phyloP scores from a whole-genome alignment of 2,888 invertebrate genomes.

The Lasioglossum lativentre region DNA sequence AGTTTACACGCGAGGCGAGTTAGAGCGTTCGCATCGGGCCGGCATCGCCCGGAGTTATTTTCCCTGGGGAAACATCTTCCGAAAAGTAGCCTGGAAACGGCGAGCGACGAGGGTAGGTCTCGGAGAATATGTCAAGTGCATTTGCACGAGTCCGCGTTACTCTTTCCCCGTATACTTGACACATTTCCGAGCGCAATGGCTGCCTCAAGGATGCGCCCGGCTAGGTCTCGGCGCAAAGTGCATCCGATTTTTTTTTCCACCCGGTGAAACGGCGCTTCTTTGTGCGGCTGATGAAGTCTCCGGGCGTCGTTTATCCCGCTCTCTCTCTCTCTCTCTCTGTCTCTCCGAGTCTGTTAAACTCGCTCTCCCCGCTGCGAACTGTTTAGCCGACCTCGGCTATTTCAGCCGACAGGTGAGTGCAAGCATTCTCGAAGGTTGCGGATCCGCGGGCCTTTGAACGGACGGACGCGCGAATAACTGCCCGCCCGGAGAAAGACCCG shows the following conservation, averaged over 20 bases:
- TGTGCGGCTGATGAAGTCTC: conserved; percentile 36
- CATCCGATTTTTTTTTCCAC: conserved; percentile 24
- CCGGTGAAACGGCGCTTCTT: conserved; percentile 20
- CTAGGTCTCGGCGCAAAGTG: neutral
- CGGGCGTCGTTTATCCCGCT: conserved; percentile 9
- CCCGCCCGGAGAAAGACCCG: neutral
- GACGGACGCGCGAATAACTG: neutral
- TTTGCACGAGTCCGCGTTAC: conserved; percentile 12
- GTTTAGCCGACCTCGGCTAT: conserved; percentile 24
- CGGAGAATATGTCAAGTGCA: conserved; percentile 1
- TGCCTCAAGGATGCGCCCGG: conserved; percentile 15
- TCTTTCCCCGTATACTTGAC: conserved; percentile 23
- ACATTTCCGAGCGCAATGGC: conserved; percentile 11
- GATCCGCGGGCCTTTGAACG: neutral
- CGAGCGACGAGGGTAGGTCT: neutral
- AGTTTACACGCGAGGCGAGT: neutral
- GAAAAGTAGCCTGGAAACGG: conserved; percentile 6
- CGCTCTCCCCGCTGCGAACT: neutral
- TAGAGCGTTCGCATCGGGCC: neutral
- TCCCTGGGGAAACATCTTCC: neutral
- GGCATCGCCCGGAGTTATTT: neutral
- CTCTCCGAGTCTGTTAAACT: neutral
- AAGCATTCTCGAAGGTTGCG: conserved; percentile 23
- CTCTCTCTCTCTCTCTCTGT: neutral
- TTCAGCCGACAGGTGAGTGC: conserved; percentile 14